Evolutionary conservation across 2,113 vertebrate species (phyloP).

Genomic region (Nanger granti): DNA sequence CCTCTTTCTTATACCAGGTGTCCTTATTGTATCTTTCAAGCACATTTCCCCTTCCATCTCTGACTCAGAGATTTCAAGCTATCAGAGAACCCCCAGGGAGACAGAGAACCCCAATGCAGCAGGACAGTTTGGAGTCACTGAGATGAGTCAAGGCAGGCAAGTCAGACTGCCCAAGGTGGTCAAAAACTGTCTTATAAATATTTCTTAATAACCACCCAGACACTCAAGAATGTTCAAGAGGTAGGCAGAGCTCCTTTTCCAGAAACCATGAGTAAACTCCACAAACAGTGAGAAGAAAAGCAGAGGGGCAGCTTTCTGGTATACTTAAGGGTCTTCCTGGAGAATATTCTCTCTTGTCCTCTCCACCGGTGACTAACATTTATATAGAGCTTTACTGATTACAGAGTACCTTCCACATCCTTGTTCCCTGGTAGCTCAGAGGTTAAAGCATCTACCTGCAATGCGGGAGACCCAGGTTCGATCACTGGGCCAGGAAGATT

Average conservation of each 20-base stretch:
- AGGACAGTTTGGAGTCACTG: neutral
- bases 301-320: neutral
- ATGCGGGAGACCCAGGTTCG: rapidly evolving
- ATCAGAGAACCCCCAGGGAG: neutral
- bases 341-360: neutral
- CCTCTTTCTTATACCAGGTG: neutral
- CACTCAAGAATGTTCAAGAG: neutral
- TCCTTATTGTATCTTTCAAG: neutral
- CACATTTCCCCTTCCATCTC: neutral
- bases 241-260: neutral
- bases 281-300: neutral
- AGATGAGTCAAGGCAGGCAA: neutral
- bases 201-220: neutral
- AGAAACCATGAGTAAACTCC: neutral
- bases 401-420: neutral
- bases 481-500: neutral
- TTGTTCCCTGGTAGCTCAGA: neutral
- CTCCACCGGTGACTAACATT: neutral
- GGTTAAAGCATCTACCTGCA: neutral
- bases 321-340: neutral
- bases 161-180: neutral
- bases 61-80: neutral
- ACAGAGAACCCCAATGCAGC: neutral
- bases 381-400: neutral
- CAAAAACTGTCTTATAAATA: neutral